Evolutionary conservation across 2,888 invertebrate species (phyloP).

Genomic region (Loripinus fragilis): DNA sequence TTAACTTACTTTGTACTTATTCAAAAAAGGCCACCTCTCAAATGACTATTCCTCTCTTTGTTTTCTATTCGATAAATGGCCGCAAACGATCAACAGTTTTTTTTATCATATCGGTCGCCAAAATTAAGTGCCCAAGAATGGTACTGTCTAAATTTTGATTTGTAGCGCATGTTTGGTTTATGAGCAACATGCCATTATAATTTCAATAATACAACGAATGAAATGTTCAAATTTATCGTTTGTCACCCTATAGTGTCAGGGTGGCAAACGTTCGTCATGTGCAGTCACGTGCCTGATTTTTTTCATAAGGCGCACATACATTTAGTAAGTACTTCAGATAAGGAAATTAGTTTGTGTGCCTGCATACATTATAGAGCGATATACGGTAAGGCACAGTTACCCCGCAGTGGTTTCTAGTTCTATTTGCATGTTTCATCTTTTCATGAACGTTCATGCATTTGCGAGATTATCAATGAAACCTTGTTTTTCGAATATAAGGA

Average conservation of each 20-base stretch:
- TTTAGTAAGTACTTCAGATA: not conserved
- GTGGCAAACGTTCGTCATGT: not conserved
- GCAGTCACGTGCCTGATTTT: slow-evolving; percentile 5
- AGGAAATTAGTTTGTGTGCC: not conserved
- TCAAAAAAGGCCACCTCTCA: too few species aligned
- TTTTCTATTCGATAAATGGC: too few species aligned
- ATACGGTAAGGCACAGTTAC: not conserved
- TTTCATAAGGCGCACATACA: not conserved
- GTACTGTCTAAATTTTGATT: too few species aligned
- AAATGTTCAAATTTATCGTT: not conserved
- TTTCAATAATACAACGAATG: too few species aligned
- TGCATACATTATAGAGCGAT: not conserved
- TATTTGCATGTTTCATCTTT: not conserved
- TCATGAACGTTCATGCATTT: not conserved
- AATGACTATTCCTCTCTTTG: too few species aligned
- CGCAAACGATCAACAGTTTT: too few species aligned
- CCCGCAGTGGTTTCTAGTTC: not conserved
- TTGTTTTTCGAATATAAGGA: not conserved
- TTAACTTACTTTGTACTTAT: too few species aligned
- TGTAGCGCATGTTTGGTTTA: too few species aligned
- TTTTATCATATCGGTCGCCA: too few species aligned
- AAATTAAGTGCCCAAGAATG: too few species aligned
- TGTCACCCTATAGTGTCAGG: not conserved
- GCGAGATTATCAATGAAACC: not conserved
- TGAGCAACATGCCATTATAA: too few species aligned